A percentile compares a stretch with the other conserved stretches of the same genome.
Evolutionary conservation across 2,797 vertebrate genomes (phyloP).

Genomic region (Danio choprae): DNA sequence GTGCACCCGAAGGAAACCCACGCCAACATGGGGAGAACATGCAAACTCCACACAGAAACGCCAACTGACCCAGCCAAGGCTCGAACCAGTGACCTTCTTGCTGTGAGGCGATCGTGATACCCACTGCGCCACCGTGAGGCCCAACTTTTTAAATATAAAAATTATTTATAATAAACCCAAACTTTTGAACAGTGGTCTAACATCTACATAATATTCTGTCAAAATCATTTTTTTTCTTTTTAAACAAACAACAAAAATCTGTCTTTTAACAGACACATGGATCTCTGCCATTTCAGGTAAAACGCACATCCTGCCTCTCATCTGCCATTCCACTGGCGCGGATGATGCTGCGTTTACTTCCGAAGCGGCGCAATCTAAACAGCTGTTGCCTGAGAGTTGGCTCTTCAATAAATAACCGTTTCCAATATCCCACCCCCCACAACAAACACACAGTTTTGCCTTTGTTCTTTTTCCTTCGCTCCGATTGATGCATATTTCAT

Average conservation of each 20-base stretch:
- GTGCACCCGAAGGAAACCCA: too few species aligned
- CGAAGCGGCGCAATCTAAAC: slow-evolving; percentile 63
- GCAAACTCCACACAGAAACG: too few species aligned
- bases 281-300: slow-evolving; percentile 46
- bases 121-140: too few species aligned
- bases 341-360: slow-evolving; percentile 55
- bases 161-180: not conserved
- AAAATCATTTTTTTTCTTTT: too few species aligned
- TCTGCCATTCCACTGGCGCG: slow-evolving; percentile 66
- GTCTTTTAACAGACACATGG: slow-evolving; percentile 25
- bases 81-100: too few species aligned
- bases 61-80: too few species aligned
- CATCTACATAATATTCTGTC: not conserved
- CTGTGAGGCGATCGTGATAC: too few species aligned
- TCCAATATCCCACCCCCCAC: slow-evolving; percentile 49
- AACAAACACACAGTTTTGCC: slow-evolving; percentile 68
- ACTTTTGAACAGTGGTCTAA: not conserved
- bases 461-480: slow-evolving; percentile 68
- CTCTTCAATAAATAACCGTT: slow-evolving; percentile 63
- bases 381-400: slow-evolving; percentile 60
- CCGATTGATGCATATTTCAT: slow-evolving; percentile 73
- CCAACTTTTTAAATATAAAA: too few species aligned
- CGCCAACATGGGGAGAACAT: too few species aligned
- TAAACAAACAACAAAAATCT: not conserved
- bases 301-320: slow-evolving; percentile 63